These are phyloP conservation scores for Hydrozoanthus tunicans DNA, from an alignment of 64 coral and sea anemone species.

Conservation along the genomic window DNA sequence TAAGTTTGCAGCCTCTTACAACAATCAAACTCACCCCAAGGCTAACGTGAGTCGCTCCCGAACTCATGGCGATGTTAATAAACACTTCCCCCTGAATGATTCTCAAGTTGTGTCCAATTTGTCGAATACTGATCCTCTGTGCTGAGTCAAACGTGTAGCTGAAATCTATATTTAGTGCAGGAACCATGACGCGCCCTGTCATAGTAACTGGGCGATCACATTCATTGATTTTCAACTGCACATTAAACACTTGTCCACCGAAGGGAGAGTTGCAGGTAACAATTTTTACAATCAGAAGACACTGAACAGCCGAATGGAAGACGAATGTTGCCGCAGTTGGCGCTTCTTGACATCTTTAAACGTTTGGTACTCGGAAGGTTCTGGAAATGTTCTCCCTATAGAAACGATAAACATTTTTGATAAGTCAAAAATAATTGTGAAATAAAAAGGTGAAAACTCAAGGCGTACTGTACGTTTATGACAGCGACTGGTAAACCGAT, in stretches of 20 bases:
- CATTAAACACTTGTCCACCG: constrained; percentile 18
- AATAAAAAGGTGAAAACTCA: background rate
- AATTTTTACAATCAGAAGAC: background rate
- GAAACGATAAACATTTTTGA: background rate
- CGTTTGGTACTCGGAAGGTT: background rate
- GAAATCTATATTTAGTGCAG: constrained; percentile 10
- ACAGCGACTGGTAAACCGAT: no score
- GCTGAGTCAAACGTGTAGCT: background rate
- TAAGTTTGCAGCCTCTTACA: background rate
- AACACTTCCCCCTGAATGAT: constrained; percentile 2
- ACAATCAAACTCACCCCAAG: background rate
- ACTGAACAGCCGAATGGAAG: constrained; percentile 17
- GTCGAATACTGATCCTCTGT: background rate
- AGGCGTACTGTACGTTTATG: no score
- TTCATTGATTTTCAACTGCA: background rate
- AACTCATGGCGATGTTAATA: constrained; percentile 9
- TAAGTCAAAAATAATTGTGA: background rate
- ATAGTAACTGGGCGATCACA: background rate
- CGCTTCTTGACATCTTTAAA: constrained; percentile 2
- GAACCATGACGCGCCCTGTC: background rate
- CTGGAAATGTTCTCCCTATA: background rate
- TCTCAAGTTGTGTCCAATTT: constrained; percentile 4
- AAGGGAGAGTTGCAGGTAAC: background rate
- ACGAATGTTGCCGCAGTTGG: background rate
- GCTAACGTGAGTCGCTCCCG: background rate